A percentile compares a stretch with the other conserved stretches of the same genome.
phyloP scores from a whole-genome alignment of 1,140 invertebrate genomes.

The Papilio dardanus region DNA sequence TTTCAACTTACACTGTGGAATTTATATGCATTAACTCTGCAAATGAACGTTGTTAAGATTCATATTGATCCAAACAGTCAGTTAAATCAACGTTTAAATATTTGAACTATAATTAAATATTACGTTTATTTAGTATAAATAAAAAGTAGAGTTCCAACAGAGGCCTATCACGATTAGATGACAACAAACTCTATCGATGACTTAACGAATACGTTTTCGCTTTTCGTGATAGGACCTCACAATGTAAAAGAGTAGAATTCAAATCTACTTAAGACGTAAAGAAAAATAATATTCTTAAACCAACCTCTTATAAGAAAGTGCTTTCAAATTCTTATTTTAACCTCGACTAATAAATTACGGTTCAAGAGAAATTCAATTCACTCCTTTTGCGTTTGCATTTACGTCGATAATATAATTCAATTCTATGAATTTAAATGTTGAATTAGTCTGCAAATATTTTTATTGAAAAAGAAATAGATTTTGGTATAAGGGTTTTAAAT shows the following conservation, averaged over 20 bases:
- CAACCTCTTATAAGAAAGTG: not conserved
- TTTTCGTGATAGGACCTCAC: no score
- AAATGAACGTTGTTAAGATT: not conserved
- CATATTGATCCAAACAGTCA: not conserved
- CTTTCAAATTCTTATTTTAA: constrained; percentile 1
- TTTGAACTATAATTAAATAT: no score
- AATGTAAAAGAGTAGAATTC: not conserved
- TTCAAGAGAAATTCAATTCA: not conserved
- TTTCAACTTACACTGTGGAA: constrained; percentile 18
- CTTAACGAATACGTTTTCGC: no score
- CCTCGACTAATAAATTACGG: not conserved
- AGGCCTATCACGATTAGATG: no score
- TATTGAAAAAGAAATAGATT: not conserved
- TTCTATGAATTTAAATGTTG: constrained; percentile 6
- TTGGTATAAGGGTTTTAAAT: not conserved
- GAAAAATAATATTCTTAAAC: not conserved
- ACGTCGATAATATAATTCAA: not conserved
- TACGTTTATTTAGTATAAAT: no score
- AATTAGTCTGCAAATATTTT: not conserved
- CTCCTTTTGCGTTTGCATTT: not conserved
- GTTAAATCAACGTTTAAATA: not conserved
- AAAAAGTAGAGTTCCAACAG: no score
- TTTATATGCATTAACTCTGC: constrained; percentile 12
- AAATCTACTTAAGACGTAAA: not conserved
- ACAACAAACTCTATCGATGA: no score